A percentile compares a stretch with the other conserved stretches of the same genome.
Conservation (phyloP, 1,140 invertebrate species). For the Hyles vespertilio region DNA sequence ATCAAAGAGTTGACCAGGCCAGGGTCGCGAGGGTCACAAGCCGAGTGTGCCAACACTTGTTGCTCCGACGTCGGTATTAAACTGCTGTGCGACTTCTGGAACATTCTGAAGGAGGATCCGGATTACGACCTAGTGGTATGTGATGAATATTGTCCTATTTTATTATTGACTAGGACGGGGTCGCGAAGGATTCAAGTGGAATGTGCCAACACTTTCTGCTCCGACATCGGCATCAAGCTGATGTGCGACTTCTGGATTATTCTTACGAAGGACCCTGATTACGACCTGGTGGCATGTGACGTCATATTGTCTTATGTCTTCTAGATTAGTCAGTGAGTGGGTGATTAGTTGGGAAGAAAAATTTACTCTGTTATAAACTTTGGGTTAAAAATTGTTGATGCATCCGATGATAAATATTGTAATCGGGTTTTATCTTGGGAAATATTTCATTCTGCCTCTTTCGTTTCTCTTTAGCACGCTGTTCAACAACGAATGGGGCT, state of each 20-base stretch:
- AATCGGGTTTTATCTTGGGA: too few relatives aligned
- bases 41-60: conserved; percentile 2
- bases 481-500: conserved; percentile 34
- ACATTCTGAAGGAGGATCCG: conserved; percentile 58
- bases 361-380: too few relatives aligned
- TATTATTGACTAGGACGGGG: conserved; percentile 14
- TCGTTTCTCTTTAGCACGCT: conserved; percentile 26
- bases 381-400: too few relatives aligned
- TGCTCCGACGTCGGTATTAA: conserved; percentile 35
- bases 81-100: conserved; percentile 62
- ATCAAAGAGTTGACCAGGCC: conserved; percentile 36
- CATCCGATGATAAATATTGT: too few relatives aligned
- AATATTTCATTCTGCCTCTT: background rate
- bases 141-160: too few relatives aligned
- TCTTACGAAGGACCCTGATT: conserved; percentile 51
- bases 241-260: conserved; percentile 65
- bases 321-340: too few relatives aligned
- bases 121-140: conserved; percentile 37
- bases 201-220: conserved; percentile 3
- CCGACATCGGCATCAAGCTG: conserved; percentile 39
- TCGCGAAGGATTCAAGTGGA: conserved; percentile 8
- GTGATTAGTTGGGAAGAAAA: too few relatives aligned
- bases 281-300: conserved; percentile 31
- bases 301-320: too few relatives aligned
- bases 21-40: conserved; percentile 5